A percentile compares a stretch with the other conserved stretches of the same genome.
These are phyloP conservation scores for Tyrannus savana DNA, from an alignment of 2,113 vertebrate species.

Conservation along the genomic window DNA sequence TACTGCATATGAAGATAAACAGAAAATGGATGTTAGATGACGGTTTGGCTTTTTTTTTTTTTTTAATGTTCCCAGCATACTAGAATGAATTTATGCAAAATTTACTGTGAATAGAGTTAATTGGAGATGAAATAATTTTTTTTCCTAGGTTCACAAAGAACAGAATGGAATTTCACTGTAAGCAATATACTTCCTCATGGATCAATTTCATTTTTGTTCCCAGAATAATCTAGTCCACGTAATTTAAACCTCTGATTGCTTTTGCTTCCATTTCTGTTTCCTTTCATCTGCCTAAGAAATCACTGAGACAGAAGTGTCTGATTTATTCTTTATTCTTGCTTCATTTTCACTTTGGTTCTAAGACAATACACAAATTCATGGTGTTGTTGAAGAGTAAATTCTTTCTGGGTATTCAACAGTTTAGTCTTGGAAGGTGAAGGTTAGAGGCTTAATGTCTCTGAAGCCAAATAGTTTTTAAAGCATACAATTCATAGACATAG, in stretches of 20 bases:
- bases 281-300: background rate
- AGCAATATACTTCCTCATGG: background rate
- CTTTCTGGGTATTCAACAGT: background rate
- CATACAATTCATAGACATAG: background rate
- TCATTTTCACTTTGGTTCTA: background rate
- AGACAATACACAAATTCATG: background rate
- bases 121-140: background rate
- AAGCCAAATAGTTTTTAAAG: background rate
- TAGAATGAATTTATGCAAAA: background rate
- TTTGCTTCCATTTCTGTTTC: background rate
- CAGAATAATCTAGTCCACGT: background rate
- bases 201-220: background rate
- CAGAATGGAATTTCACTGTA: background rate
- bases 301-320: background rate
- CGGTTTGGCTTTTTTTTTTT: background rate
- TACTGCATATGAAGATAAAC: background rate
- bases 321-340: background rate
- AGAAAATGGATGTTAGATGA: background rate
- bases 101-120: background rate
- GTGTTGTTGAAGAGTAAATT: background rate
- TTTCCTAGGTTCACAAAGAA: background rate
- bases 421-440: background rate
- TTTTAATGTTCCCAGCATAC: background rate
- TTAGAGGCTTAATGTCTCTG: background rate
- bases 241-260: background rate